Evolutionary conservation across 2,113 vertebrate genomes (phyloP), one percentile per base, ranked within the genome.

Genomic region (Ophiodon elongatus): DNA sequence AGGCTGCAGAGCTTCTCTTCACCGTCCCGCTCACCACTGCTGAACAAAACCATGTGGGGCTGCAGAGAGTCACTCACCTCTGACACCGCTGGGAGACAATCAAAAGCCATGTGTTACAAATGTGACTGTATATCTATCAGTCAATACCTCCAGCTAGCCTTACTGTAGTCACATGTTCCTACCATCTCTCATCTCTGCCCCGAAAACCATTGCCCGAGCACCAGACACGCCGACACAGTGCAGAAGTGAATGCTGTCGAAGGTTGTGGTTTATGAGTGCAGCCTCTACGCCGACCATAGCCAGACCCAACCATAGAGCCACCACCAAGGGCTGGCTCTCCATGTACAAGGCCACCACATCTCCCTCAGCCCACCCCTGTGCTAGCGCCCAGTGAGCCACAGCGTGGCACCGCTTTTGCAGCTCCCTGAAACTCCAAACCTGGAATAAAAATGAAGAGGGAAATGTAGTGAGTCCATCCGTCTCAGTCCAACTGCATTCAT

Each of bases 301-400:
- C 93, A 97, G 94, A n/a, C 97, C 97, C 39, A 98, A 73, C 97
- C 97, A 98, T 25, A 98, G 89, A 11, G 95, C 95, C 13, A 97
- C 96, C 4, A 97, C 93, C 43, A 94, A 87, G 0, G 96, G 97
- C 4, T 94, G 93, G n/a, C 95, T 96, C 89, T 97, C 97, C 95
- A 97, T 94, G 85, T 96, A 96, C 45, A 98, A 10, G 0, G 97
- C 97, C 2, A 98, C 94, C 31, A 98, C 96, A 0, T 97, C 96
- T 0, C 97, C 97, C 0, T 91, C 76, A 0, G 6, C 43, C 73
- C 96, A 97, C 23, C 97, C 96, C 52, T 95, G 93, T 8, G 85
- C 91, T 43, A 74, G 57, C 8, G 95, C 96, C 88, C 95, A 95
- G 85, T 96, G 94, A 1, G 95, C 96, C 88, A 97, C 97, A 0